Percentiles rank a stretch among this genome's conserved stretches.
Conservation (phyloP, 92 coral and sea anemone genomes). For the Epizoanthus illoricatus region DNA sequence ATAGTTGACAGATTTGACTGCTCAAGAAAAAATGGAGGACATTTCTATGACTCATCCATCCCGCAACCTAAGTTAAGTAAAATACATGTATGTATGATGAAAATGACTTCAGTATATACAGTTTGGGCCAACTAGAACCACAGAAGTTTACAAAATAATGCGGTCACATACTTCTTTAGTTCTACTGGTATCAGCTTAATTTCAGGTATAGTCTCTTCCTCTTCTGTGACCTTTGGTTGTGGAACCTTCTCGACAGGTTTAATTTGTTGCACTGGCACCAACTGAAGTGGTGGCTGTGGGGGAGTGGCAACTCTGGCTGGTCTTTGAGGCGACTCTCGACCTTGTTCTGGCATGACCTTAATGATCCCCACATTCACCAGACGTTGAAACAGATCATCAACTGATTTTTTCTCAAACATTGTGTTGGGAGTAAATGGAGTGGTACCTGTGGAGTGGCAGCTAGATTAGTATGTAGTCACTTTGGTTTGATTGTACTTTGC, state of each 20-base stretch:
- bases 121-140: too few relatives aligned
- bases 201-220: slow-evolving; percentile 66
- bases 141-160: not conserved
- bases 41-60: not conserved
- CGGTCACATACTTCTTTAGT: slow-evolving; percentile 72
- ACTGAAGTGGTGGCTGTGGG: slow-evolving; percentile 35
- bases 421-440: slow-evolving; percentile 78
- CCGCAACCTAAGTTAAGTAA: not conserved
- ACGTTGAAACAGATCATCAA: slow-evolving; percentile 85
- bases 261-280: slow-evolving; percentile 26
- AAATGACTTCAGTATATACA: not conserved
- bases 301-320: slow-evolving; percentile 59
- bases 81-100: not conserved
- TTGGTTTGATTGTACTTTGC: not conserved
- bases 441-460: not conserved
- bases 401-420: slow-evolving; percentile 85
- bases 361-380: slow-evolving; percentile 82
- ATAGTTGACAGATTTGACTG: too few relatives aligned
- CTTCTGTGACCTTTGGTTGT: slow-evolving; percentile 34
- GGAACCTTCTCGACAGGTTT: slow-evolving; percentile 6
- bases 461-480: too few relatives aligned
- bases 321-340: slow-evolving; percentile 61
- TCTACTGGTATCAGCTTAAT: slow-evolving; percentile 69
- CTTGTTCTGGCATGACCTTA: slow-evolving; percentile 79
- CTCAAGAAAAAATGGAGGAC: not conserved